A percentile compares a stretch with the other conserved stretches of the same genome.
Evolutionary conservation across 1,140 invertebrate genomes (phyloP).

Genomic region (Micrasema longulum): DNA sequence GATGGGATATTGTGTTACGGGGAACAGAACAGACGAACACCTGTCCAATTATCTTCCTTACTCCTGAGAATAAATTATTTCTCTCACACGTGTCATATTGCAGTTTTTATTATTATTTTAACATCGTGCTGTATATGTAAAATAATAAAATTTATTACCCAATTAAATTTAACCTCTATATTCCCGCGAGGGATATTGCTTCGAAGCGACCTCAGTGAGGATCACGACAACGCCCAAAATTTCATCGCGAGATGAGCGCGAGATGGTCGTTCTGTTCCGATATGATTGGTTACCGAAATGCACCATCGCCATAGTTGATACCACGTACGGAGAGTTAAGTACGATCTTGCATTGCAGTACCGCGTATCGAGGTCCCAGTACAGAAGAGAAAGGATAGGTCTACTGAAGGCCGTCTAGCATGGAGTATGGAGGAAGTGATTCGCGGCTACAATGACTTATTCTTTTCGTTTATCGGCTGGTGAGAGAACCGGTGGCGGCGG

Average conservation of each 20-base stretch:
- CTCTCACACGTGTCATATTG: constrained; percentile 13
- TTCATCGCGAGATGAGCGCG: too few species aligned
- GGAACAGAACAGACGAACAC: neutral
- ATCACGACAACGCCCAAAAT: too few species aligned
- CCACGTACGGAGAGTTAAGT: too few species aligned
- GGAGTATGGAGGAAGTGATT: constrained; percentile 26
- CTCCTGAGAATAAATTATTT: constrained; percentile 1
- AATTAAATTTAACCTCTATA: too few species aligned
- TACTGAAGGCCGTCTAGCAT: constrained; percentile 24
- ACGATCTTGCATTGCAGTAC: neutral
- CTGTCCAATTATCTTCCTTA: neutral
- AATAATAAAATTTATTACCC: too few species aligned
- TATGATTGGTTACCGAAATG: too few species aligned
- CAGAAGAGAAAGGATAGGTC: constrained; percentile 33
- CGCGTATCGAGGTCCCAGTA: neutral
- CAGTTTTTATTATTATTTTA: neutral
- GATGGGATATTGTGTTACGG: neutral
- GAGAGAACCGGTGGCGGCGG: constrained; percentile 16
- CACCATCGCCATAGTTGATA: too few species aligned
- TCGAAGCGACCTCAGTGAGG: too few species aligned
- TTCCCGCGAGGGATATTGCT: too few species aligned
- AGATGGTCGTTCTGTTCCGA: too few species aligned
- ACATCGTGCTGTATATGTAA: too few species aligned
- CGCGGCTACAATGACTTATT: constrained; percentile 11
- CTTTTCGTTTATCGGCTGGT: neutral